Evolutionary conservation across 2,888 invertebrate species (phyloP), one percentile per base, ranked within the genome.

Genomic region (Tubulanus polymorphus): DNA sequence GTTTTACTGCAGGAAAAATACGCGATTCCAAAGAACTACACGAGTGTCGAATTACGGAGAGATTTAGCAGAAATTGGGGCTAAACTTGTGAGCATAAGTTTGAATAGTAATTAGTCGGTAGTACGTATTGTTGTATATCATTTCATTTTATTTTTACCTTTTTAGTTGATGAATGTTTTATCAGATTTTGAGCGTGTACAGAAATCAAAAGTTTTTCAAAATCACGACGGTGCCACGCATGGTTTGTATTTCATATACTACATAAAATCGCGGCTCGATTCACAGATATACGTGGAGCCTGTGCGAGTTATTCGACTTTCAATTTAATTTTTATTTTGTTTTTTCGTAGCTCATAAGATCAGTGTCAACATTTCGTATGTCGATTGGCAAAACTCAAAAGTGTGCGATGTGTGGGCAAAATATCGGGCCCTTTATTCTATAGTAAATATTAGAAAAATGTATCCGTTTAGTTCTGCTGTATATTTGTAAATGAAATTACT

Each of bases 101-200:
- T 53, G 56, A 58, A n/a, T n/a, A n/a, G n/a, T n/a, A n/a, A n/a
- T n/a, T n/a, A n/a, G n/a, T n/a, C n/a, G n/a, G n/a, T n/a, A n/a
- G n/a, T n/a, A n/a, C n/a, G n/a, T n/a, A n/a, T n/a, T n/a, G n/a
- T n/a, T n/a, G n/a, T n/a, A n/a, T n/a, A n/a, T n/a, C n/a, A n/a
- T n/a, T n/a, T n/a, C n/a, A n/a, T n/a, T 1, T 57, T 27, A 52
- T 2, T 46, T 27, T 25, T 56, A 48, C 1, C 29, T 57, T 62
- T 56, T 62, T 86, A 62, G 84, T 75, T 68, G 25, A 20, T 68
- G 27, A 59, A 69, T 25, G 57, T 61, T 23, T 55, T 72, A 18
- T 48, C 51, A 41, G 62, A 72, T 58, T 58, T 73, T 10, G 59
- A 60, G 1, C 61, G 46, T 6, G 50, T 71, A 12, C 66, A 68